A percentile compares a stretch with the other conserved stretches of the same genome.
Evolutionary conservation across 2,113 vertebrate genomes (phyloP).

Genomic region (Ammodramus savannarum): DNA sequence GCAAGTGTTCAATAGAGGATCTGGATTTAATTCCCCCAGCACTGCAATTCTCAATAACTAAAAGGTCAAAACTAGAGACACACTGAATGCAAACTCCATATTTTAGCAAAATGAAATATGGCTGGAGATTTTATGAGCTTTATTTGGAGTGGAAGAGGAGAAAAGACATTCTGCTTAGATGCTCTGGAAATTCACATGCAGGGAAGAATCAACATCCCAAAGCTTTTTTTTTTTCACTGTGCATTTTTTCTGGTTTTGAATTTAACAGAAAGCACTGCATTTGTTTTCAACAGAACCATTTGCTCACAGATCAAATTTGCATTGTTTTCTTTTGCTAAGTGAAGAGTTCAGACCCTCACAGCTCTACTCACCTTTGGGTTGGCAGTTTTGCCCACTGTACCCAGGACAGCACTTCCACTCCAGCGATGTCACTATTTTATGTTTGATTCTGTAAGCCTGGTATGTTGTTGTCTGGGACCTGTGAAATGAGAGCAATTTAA

Average conservation of each 20-base stretch:
- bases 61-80: background rate
- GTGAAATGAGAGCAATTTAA: background rate
- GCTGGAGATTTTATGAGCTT: background rate
- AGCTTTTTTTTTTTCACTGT: background rate
- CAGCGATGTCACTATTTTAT: slow-evolving; percentile 77
- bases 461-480: slow-evolving; percentile 67
- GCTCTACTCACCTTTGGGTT: slow-evolving; percentile 56
- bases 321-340: background rate
- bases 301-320: background rate
- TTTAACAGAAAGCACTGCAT: background rate
- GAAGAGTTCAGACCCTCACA: background rate
- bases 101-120: background rate
- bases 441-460: slow-evolving; percentile 74
- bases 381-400: slow-evolving; percentile 71
- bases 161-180: background rate
- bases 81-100: background rate
- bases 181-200: background rate
- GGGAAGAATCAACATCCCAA: background rate
- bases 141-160: background rate
- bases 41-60: background rate
- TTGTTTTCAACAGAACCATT: background rate
- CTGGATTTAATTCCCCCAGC: slow-evolving; percentile 7
- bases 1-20: background rate
- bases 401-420: slow-evolving; percentile 83
- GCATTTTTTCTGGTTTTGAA: background rate